These are phyloP conservation scores for Nesometra sesokonis DNA, from an alignment of 35 echinoderm and acorn worm genomes.

Conservation along the genomic window DNA sequence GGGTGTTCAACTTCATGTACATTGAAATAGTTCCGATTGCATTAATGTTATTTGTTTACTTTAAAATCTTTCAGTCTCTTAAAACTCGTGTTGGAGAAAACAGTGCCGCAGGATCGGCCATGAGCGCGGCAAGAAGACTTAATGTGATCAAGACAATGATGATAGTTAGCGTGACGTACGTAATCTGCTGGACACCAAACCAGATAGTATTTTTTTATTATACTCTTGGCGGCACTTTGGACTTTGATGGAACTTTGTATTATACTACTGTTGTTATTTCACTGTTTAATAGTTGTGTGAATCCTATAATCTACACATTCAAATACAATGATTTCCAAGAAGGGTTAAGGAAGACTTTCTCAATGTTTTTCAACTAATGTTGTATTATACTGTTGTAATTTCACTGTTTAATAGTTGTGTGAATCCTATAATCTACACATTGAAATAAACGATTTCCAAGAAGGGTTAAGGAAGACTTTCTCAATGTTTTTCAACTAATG, in stretches of 20 bases:
- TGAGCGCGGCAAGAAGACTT: neutral
- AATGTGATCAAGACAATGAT: slow-evolving; percentile 37
- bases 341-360: neutral
- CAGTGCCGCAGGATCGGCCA: neutral
- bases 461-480: too few relatives aligned
- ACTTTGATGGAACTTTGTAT: slow-evolving; percentile 16
- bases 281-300: neutral
- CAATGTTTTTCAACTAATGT: neutral
- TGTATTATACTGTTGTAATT: too few relatives aligned
- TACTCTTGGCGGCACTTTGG: slow-evolving; percentile 20
- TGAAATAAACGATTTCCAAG: too few relatives aligned
- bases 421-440: too few relatives aligned
- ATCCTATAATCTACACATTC: slow-evolving; percentile 1
- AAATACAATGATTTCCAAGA: neutral
- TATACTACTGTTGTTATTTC: neutral
- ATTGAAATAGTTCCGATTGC: slow-evolving; percentile 11
- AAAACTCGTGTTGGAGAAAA: neutral
- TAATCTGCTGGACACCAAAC: slow-evolving; percentile 43
- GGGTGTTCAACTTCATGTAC: slow-evolving; percentile 1
- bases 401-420: too few relatives aligned
- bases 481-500: too few relatives aligned
- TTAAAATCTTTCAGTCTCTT: too few relatives aligned
- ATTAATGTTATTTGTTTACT: neutral
- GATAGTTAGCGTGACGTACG: slow-evolving; percentile 26
- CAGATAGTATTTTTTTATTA: slow-evolving; percentile 36